Conservation (phyloP, 2,113 vertebrate genomes). For the Centrocercus urophasianus region DNA sequence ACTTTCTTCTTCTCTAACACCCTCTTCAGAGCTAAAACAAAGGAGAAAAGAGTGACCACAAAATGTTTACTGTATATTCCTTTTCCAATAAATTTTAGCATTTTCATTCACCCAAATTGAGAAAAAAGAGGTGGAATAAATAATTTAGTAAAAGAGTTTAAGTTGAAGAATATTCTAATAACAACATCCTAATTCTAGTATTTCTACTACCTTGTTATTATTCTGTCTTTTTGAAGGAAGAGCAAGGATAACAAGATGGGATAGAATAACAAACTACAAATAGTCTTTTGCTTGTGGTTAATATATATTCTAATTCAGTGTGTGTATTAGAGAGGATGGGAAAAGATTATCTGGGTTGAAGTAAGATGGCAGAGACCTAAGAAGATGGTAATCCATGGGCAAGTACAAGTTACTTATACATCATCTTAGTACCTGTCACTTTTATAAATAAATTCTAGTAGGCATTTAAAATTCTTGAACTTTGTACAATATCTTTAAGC, state of each 20-base stretch:
- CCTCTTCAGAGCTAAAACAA: neutral
- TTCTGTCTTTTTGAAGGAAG: neutral
- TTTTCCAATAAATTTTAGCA: neutral
- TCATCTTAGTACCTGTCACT: neutral
- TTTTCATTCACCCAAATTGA: neutral
- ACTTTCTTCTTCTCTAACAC: neutral
- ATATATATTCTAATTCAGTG: neutral
- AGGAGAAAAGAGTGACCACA: neutral
- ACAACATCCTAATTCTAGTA: neutral
- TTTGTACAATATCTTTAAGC: neutral
- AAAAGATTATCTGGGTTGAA: neutral
- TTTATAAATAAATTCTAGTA: neutral
- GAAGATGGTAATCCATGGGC: neutral
- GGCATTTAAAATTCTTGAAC: neutral
- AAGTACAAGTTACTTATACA: neutral
- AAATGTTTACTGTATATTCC: neutral
- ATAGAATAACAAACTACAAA: neutral
- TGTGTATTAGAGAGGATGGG: neutral
- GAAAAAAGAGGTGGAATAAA: neutral
- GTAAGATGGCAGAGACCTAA: neutral
- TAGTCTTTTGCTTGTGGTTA: neutral
- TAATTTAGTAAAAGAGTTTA: neutral
- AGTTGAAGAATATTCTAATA: neutral
- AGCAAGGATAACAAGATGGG: neutral
- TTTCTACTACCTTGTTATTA: neutral